Evolutionary conservation across 2,113 vertebrate species (phyloP).

Genomic region (Coregonus clupeaformis): DNA sequence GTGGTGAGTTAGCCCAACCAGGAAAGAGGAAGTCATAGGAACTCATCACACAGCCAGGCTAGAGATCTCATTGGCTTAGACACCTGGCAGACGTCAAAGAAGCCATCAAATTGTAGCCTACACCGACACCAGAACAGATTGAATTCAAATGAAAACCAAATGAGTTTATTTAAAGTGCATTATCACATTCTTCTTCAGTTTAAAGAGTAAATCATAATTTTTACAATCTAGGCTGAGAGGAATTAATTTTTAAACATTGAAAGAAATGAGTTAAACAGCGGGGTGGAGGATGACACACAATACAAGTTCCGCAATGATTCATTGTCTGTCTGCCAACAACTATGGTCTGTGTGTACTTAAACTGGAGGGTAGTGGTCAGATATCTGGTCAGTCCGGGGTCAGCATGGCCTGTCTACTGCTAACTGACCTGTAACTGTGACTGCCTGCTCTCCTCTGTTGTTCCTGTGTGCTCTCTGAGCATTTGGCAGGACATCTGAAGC

Average conservation of each 20-base stretch:
- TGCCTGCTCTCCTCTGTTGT: not conserved
- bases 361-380: conserved; percentile 5
- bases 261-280: not conserved
- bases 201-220: not conserved
- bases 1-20: not conserved
- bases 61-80: not conserved
- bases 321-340: not conserved
- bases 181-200: not conserved
- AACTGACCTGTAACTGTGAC: conserved; percentile 31
- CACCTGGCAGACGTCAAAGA: not conserved
- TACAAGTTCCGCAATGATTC: not conserved
- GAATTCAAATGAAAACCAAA: too few species aligned
- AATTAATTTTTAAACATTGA: not conserved
- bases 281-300: not conserved
- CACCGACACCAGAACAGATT: too few species aligned
- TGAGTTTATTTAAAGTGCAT: not conserved
- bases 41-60: conserved; percentile 7
- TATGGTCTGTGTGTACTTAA: not conserved
- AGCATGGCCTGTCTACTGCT: not conserved
- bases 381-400: not conserved
- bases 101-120: not conserved
- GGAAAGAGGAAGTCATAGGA: conserved; percentile 10
- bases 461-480: not conserved
- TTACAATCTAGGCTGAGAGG: not conserved
- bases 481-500: not conserved